Base-by-base conservation (phyloP, 1,140 invertebrate genomes). In the Wasmannia auropunctata region DNA sequence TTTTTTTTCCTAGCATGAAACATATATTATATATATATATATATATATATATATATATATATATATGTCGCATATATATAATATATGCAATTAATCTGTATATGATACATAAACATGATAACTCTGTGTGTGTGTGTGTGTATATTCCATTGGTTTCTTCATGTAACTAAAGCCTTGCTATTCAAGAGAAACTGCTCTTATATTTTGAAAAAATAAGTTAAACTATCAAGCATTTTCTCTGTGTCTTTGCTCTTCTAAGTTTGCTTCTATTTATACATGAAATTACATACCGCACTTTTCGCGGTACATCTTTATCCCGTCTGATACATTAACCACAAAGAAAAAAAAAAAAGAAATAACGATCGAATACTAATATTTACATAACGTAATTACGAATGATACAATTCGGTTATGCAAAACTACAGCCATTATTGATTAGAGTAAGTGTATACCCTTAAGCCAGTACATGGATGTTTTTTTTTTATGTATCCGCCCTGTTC, bases 321-420 rank as follows among this genome's bases (percentile, higher is more conserved):
- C 80, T 86, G 25, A 72, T 43, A 43, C 22, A 83, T 83, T 8
- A 72, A 81, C 56, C 43, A 83, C 69, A 67, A 60, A 83, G 75
- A 77, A 72, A 49, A 58, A 79, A 75, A 63, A 81, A 65, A 34
- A 90, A 87, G 90, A 87, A 91, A 87, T 76, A 88, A 75, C 43
- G 67, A 83, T 85, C 88, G 65, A 86, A 89, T 86, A 86, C 85
- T 92, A 93, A 92, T 94, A 94, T 94, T 91, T 94, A 94, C 93
- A 93, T 89, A 87, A 93, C 72, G 76, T 88, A 90, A 87, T 88
- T n/a, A 92, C 85, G 87, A 91, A 86, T 88, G 86, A 91, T 90
- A 91, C 70, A 92, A 87, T 62, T 92, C 84, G 86, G 87, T 93
- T 90, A 92, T 89, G 58, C 88, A 90, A 86, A 91, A 92, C 88